Percentiles rank a stretch among this genome's conserved stretches.
These are phyloP conservation scores for Lordiphosa fenestrarum DNA, from an alignment of 2,888 invertebrate species.

Conservation along the genomic window DNA sequence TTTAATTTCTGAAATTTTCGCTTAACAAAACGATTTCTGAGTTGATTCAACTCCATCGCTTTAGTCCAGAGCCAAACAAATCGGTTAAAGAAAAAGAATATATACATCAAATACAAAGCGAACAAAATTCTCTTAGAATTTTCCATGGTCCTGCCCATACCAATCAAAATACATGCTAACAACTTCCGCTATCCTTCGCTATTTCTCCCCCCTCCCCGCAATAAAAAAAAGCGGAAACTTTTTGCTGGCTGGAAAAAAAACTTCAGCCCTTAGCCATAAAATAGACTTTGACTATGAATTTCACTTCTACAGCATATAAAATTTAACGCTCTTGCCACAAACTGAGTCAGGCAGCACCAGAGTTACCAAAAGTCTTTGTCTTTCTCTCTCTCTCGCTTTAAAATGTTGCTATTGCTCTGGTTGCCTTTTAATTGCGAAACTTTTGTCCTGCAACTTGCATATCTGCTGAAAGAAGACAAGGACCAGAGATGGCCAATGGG, in stretches of 20 bases:
- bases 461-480: slow-evolving; percentile 18
- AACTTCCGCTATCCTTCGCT: slow-evolving; percentile 28
- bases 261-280: slow-evolving; percentile 35
- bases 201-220: neutral
- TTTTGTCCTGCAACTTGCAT: slow-evolving; percentile 53
- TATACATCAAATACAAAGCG: slow-evolving; percentile 30
- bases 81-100: slow-evolving; percentile 19
- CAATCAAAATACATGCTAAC: slow-evolving; percentile 41
- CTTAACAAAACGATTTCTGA: slow-evolving; percentile 21
- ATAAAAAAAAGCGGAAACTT: slow-evolving; percentile 16
- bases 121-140: slow-evolving; percentile 25
- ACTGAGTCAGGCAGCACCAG: slow-evolving; percentile 17
- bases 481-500: slow-evolving; percentile 27
- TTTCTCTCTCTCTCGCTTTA: slow-evolving; percentile 19
- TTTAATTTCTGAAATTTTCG: too few relatives aligned
- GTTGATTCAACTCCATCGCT: slow-evolving; percentile 35
- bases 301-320: slow-evolving; percentile 35
- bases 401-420: slow-evolving; percentile 28
- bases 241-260: slow-evolving; percentile 19
- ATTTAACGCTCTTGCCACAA: slow-evolving; percentile 32
- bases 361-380: slow-evolving; percentile 6
- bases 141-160: slow-evolving; percentile 12
- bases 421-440: slow-evolving; percentile 64
- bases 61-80: neutral
- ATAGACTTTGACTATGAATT: slow-evolving; percentile 51